Percentiles rank a stretch among this genome's conserved stretches.
These are phyloP conservation scores for Helogale parvula DNA, from an alignment of 2,113 vertebrate genomes.

Conservation along the genomic window DNA sequence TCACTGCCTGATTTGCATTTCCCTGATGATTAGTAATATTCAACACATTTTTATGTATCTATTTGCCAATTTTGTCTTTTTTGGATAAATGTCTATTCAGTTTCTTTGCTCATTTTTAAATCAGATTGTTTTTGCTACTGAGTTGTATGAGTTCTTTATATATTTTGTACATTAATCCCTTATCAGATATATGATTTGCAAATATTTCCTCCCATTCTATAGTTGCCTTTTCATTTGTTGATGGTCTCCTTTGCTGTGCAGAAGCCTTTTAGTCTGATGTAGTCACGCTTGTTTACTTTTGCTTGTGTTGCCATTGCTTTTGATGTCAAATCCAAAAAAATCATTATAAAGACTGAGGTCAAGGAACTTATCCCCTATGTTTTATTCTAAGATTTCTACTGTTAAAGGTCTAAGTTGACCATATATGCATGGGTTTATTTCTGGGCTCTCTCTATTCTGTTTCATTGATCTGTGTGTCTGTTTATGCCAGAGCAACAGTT, in stretches of 20 bases:
- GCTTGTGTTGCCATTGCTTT: neutral
- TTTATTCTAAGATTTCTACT: neutral
- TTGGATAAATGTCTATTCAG: neutral
- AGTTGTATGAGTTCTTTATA: neutral
- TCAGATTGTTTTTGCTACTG: neutral
- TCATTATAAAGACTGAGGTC: neutral
- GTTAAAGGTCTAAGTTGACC: neutral
- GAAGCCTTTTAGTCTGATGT: neutral
- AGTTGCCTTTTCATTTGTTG: neutral
- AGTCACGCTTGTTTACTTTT: neutral
- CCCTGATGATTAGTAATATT: neutral
- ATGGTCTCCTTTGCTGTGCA: neutral
- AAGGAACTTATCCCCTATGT: neutral
- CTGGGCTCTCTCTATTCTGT: neutral
- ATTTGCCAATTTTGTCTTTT: neutral
- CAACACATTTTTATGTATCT: neutral
- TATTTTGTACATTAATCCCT: neutral
- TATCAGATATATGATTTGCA: neutral
- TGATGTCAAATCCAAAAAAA: neutral
- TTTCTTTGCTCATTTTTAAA: neutral
- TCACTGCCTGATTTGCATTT: neutral
- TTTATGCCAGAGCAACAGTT: neutral
- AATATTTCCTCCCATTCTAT: neutral
- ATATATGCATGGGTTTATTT: neutral
- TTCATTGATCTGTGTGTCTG: neutral